Evolutionary conservation across 1,140 invertebrate genomes (phyloP).

Genomic region (Ptiloglossa arizonensis): DNA sequence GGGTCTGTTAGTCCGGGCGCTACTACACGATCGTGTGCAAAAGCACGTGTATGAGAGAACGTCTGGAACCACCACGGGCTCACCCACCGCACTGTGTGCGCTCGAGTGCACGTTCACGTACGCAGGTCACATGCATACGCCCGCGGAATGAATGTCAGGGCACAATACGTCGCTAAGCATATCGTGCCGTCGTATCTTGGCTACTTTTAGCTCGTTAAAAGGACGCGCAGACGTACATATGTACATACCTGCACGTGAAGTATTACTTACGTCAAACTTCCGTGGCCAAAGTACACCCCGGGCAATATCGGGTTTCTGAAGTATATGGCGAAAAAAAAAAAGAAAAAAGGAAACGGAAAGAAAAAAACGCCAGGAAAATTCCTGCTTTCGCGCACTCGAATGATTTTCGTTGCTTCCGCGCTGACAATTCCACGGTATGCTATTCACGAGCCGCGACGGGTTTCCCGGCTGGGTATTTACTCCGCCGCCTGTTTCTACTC

Average conservation of each 20-base stretch:
- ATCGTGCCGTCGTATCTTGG: constrained; percentile 40
- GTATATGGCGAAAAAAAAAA: too few relatives aligned
- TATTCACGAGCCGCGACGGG: not conserved
- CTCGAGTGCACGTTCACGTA: not conserved
- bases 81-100: not conserved
- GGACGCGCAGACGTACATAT: not conserved
- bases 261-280: constrained; percentile 35
- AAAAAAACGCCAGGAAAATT: not conserved
- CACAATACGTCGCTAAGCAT: constrained; percentile 50
- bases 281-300: not conserved
- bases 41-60: constrained; percentile 37
- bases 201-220: constrained; percentile 54
- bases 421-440: constrained; percentile 21
- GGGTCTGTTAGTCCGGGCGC: constrained; percentile 51
- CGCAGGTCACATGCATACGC: not conserved
- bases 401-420: constrained; percentile 36
- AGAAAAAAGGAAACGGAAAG: too few relatives aligned
- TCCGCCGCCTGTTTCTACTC: not conserved
- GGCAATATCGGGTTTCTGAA: constrained; percentile 26
- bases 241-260: not conserved
- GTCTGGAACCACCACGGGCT: constrained; percentile 14
- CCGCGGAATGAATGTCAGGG: constrained; percentile 43
- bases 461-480: constrained; percentile 21
- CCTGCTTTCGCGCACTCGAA: not conserved
- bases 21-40: constrained; percentile 27